phyloP scores from a whole-genome alignment of 2,113 vertebrate species.

The Odontesthes bonariensis region DNA sequence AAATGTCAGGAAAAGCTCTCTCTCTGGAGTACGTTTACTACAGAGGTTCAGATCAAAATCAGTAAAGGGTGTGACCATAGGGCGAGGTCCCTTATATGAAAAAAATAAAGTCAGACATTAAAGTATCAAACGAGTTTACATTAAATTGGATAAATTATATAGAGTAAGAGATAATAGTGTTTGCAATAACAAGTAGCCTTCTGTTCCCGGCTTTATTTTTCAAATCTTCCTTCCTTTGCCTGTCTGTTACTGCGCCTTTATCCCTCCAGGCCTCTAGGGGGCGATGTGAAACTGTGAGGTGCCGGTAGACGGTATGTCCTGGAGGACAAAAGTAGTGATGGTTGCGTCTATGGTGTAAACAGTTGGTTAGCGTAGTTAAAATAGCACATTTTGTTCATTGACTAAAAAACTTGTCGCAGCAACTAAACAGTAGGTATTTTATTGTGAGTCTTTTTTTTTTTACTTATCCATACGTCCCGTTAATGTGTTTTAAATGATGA shows the following conservation, averaged over 20 bases:
- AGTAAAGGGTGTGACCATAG: too few species aligned
- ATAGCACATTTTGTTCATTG: not conserved
- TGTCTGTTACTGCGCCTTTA: too few species aligned
- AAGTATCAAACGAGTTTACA: too few species aligned
- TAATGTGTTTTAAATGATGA: not conserved
- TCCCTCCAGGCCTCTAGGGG: conserved; percentile 55
- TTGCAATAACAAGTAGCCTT: too few species aligned
- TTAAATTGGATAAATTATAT: too few species aligned
- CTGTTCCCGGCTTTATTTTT: too few species aligned
- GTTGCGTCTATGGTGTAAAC: too few species aligned
- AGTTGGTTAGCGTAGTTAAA: not conserved
- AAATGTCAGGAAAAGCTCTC: not conserved
- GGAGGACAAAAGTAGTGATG: not conserved
- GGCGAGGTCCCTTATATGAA: too few species aligned
- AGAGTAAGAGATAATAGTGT: too few species aligned
- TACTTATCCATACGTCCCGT: rapidly evolving
- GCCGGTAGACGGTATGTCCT: rapidly evolving
- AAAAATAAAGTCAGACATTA: too few species aligned
- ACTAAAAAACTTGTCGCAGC: not conserved
- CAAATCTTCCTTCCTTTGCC: too few species aligned
- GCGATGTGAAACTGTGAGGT: not conserved
- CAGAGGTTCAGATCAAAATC: too few species aligned
- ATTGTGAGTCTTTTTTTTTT: conserved; percentile 12
- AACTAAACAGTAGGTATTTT: rapidly evolving
- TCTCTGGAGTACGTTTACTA: not conserved